A percentile compares a stretch with the other conserved stretches of the same genome.
These are phyloP conservation scores for Sarcophaga peregrina DNA, from an alignment of 1,140 invertebrate species.

Conservation along the genomic window DNA sequence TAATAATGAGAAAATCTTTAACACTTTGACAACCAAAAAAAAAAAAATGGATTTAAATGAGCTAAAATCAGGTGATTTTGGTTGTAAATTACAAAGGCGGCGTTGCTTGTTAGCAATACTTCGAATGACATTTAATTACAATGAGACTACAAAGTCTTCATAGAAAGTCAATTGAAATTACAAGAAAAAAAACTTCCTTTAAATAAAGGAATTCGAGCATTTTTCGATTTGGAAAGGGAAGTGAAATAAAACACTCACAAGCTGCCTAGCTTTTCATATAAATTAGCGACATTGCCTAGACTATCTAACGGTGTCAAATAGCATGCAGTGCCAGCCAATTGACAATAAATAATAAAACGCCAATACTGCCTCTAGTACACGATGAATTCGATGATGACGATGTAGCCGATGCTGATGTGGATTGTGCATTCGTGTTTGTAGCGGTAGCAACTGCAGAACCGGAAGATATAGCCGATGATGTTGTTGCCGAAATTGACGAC, in stretches of 20 bases:
- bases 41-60: background rate
- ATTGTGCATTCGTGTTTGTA: background rate
- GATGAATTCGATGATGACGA: conserved; percentile 29
- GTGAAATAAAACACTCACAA: too few relatives aligned
- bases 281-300: too few relatives aligned
- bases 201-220: too few relatives aligned
- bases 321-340: too few relatives aligned
- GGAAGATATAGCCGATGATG: conserved; percentile 3
- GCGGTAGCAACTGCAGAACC: conserved; percentile 2
- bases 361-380: background rate
- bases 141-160: background rate
- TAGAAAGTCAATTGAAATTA: too few relatives aligned
- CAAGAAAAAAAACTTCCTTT: too few relatives aligned
- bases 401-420: conserved; percentile 36
- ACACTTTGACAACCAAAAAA: background rate
- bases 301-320: too few relatives aligned
- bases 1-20: conserved; percentile 16
- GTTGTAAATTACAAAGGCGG: background rate
- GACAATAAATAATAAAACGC: background rate
- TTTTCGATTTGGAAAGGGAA: too few relatives aligned
- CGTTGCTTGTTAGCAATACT: background rate
- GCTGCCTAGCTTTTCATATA: too few relatives aligned
- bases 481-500: conserved; percentile 53
- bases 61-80: background rate
- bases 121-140: background rate